Evolutionary conservation across 53 echinoderm and acorn worm genomes (phyloP).

Genomic region (Apostichopus leukothele): DNA sequence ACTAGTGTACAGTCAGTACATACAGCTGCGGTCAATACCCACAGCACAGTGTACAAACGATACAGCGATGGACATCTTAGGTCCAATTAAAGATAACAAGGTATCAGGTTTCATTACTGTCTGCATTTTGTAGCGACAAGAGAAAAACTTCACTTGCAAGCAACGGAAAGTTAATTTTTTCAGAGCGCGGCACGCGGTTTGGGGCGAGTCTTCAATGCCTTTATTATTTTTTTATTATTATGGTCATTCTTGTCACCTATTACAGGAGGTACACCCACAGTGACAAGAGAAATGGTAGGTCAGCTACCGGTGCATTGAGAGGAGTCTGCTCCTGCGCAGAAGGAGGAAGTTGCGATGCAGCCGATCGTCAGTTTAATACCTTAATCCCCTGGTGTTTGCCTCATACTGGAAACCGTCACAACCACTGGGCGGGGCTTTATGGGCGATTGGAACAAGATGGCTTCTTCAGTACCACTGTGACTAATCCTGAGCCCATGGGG

Average conservation of each 20-base stretch:
- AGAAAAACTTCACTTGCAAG: too few relatives aligned
- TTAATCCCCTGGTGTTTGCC: conserved; percentile 97
- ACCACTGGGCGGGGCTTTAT: conserved; percentile 97
- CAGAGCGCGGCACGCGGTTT: neutral
- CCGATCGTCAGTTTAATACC: conserved; percentile 90
- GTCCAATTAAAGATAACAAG: too few relatives aligned
- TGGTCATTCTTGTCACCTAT: neutral
- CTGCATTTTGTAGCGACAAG: too few relatives aligned
- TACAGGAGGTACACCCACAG: conserved; percentile 89
- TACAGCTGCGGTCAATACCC: too few relatives aligned
- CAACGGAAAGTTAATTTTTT: neutral
- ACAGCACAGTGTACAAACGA: too few relatives aligned
- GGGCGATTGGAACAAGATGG: conserved; percentile 95
- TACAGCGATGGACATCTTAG: too few relatives aligned
- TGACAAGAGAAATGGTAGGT: conserved; percentile 86
- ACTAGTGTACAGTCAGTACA: too few relatives aligned
- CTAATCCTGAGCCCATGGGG: conserved; percentile 99
- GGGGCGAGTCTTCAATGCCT: too few relatives aligned
- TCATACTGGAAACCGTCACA: conserved; percentile 95
- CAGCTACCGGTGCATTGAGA: conserved; percentile 72
- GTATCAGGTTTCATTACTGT: too few relatives aligned
- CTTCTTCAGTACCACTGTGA: conserved; percentile 95
- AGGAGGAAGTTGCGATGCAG: conserved; percentile 72
- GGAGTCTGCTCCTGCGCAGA: conserved; percentile 92
- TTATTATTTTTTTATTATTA: neutral